Evolutionary conservation across 2,888 invertebrate genomes (phyloP), one percentile per base, ranked within the genome.

Genomic region (Amphipyra tragopoginis): DNA sequence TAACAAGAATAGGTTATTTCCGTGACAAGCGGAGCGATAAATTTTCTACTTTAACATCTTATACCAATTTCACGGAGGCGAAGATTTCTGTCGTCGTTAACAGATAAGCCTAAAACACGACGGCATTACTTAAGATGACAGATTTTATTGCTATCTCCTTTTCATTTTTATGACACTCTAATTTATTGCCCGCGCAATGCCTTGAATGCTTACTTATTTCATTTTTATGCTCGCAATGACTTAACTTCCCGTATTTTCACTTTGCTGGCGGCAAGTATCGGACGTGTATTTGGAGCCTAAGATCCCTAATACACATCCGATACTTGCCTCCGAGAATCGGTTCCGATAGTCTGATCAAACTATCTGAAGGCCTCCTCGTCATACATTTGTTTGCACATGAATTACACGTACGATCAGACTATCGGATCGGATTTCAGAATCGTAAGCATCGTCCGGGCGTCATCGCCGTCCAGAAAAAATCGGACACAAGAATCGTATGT

Each of bases 61-160:
- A 21, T 21, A 77, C 80, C 81, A 81, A 87, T 85, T 84, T 82
- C 81, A 81, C 59, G 71, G 70, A 54, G 63, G 63, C 83, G 72
- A 78, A 83, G 81, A 88, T 86, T 85, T 80, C 80, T 78, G 84
- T 84, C 85, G 77, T 78, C 83, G 82, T 86, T 87, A 86, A 77
- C 77, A 85, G 89, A 88, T 89, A 90, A 90, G 86, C 81, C 83
- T 84, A 83, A 87, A 89, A 88, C 85, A 87, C 83, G 88, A 85
- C 77, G 84, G 79, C 80, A 86, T 88, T 89, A 88, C 88, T 86
- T 87, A 83, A 82, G 86, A 85, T 84, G 89, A 87, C 89, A 90
- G 85, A 89, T 90, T 90, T 91, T 90, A 91, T 90, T 89, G 85
- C 89, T 83, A 82, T 81, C 72, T 81, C 87, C 84, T 84, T 89